Percentiles rank a stretch among this genome's conserved stretches.
Conservation (phyloP, 2,113 vertebrate genomes). For the Verasper variegatus region DNA sequence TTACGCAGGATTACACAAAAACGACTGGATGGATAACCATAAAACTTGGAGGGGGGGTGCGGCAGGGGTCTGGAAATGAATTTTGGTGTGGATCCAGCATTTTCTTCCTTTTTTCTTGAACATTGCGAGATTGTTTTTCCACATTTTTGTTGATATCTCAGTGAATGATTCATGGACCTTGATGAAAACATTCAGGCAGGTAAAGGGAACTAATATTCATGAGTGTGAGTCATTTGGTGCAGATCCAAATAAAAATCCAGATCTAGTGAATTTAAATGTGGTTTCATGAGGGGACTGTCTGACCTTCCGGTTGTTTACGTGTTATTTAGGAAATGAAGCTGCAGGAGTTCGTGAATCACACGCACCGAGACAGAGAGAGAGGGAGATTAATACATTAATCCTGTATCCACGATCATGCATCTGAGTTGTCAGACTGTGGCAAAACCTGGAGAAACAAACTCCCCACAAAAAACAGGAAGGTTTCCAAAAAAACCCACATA, state of each 20-base stretch:
- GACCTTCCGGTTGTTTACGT: not conserved
- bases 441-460: not conserved
- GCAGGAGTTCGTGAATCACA: constrained; percentile 53
- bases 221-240: not conserved
- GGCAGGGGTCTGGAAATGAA: not conserved
- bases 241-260: not conserved
- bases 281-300: not conserved
- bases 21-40: not conserved
- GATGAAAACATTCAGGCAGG: no score
- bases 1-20: not conserved
- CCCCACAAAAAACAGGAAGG: not conserved
- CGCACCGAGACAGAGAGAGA: not conserved
- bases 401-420: not conserved
- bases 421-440: not conserved
- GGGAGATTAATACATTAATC: not conserved
- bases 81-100: not conserved
- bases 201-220: no score
- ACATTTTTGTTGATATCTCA: no score
- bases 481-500: not conserved
- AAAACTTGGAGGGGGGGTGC: not conserved
- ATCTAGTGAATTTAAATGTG: no score
- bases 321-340: constrained; percentile 27
- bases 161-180: no score
- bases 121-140: no score
- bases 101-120: no score